Base-by-base conservation (phyloP, 2,888 invertebrate species). In the Heliconius charithonia region DNA sequence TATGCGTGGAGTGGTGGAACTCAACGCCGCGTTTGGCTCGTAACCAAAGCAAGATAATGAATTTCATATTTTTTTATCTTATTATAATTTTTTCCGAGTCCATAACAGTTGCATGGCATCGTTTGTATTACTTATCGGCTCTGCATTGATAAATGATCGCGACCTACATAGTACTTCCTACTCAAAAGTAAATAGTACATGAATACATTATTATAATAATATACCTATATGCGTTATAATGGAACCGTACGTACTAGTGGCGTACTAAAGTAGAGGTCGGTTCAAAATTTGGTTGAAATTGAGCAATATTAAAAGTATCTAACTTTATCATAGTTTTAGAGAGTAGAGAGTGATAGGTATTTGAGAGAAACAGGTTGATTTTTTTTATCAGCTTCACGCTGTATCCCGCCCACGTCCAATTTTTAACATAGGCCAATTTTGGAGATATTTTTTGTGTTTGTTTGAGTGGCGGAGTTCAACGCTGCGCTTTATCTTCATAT, bases 101-200 rank as follows among this genome's bases (percentile, higher is more conserved):
- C 6, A 27, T 63, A 25, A 7, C 0, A 27, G 19, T 32, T 19
- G 41, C 41, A 45, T 69, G 27, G 19, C 41, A 45, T 69, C 25
- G 69, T 69, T 69, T 45, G 41, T 69, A 25, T 69, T 19, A n/a
- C 69, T 69, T 69, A 69, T 69, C 69, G 27, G 4, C 41, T 69
- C 41, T 22, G 25, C 45, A 16, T 69, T 69, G 25, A 45, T 69
- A 45, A 25, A 13, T 25, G 69, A 69, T 69, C 69, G 67, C 67
- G 45, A 27, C 69, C 45, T 25, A 69, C 41, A 45, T 69, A 41
- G 41, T 9, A 9, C 25, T 69, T 69, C 69, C 69, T 69, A 69
- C 41, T 25, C 69, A 25, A 69, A 69, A 25, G 69, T 41, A 69
- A 69, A 69, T 69, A 69, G 69, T 25, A n/a, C 69, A 45, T 69